Conservation (phyloP, 2,797 vertebrate genomes). For the Mionectes olivaceus region DNA sequence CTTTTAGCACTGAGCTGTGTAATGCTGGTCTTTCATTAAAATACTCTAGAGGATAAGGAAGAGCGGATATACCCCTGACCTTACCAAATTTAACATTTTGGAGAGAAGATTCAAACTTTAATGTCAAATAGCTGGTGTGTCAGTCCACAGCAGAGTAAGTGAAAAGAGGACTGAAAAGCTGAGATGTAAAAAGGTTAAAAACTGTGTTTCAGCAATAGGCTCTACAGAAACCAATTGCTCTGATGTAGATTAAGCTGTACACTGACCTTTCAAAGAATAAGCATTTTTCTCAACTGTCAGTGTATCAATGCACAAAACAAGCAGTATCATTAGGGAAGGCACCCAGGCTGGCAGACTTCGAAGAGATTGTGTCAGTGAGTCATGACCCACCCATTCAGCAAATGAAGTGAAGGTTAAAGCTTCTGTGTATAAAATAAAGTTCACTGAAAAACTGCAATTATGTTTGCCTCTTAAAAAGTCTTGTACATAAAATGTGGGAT, state of each 20-base stretch:
- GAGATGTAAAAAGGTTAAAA: conserved; percentile 76
- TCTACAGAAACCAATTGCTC: conserved; percentile 59
- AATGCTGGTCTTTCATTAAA: conserved; percentile 41
- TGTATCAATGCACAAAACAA: conserved; percentile 57
- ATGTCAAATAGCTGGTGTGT: conserved; percentile 18
- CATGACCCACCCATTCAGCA: conserved; percentile 54
- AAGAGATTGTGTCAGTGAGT: conserved; percentile 44
- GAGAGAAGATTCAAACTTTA: conserved; percentile 38
- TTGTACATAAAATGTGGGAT: background rate
- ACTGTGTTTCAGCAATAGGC: conserved; percentile 60
- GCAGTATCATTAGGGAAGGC: conserved; percentile 70
- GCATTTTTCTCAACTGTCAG: conserved; percentile 76
- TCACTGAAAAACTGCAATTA: background rate
- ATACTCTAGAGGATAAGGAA: conserved; percentile 19
- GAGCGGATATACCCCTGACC: background rate
- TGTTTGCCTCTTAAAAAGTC: background rate
- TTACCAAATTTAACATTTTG: conserved; percentile 48
- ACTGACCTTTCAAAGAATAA: conserved; percentile 76
- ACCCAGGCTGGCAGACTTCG: conserved; percentile 42
- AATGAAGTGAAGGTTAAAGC: conserved; percentile 36
- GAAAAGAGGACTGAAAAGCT: conserved; percentile 36
- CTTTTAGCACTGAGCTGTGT: conserved; percentile 55
- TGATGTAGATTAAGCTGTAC: conserved; percentile 68
- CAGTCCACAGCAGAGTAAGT: background rate
- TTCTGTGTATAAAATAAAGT: background rate